These are phyloP conservation scores for Micrasema minimum DNA, from an alignment of 1,140 invertebrate genomes.

Conservation along the genomic window DNA sequence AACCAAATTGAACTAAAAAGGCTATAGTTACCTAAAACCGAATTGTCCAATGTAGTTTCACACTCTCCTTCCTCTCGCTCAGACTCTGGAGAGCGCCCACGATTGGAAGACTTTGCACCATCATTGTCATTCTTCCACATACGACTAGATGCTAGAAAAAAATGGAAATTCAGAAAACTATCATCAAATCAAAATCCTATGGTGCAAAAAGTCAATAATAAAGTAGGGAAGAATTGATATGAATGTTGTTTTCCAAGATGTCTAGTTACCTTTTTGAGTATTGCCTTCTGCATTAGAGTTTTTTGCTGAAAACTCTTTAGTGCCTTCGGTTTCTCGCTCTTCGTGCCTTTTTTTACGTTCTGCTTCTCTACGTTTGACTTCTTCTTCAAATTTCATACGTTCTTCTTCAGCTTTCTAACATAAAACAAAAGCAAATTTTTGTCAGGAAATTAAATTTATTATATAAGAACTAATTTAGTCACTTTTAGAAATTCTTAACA, in stretches of 20 bases:
- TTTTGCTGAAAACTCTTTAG: slow-evolving; percentile 5
- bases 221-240: not conserved
- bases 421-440: slow-evolving; percentile 40
- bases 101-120: not conserved
- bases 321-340: slow-evolving; percentile 59
- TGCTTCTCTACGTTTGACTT: slow-evolving; percentile 69
- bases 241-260: not conserved
- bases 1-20: no score
- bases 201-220: no score
- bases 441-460: no score
- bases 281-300: not conserved
- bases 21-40: slow-evolving; percentile 4
- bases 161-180: not conserved
- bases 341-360: slow-evolving; percentile 71
- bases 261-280: not conserved
- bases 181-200: not conserved
- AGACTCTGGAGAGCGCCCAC: slow-evolving; percentile 20
- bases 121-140: slow-evolving; percentile 23
- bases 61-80: slow-evolving; percentile 52
- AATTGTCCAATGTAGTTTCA: slow-evolving; percentile 43
- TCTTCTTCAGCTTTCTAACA: slow-evolving; percentile 72
- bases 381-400: slow-evolving; percentile 71
- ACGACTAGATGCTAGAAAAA: not conserved
- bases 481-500: no score
- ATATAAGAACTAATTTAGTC: no score